These are phyloP conservation scores for Vanacampus margaritifer DNA, from an alignment of 2,113 vertebrate genomes.

Conservation along the genomic window DNA sequence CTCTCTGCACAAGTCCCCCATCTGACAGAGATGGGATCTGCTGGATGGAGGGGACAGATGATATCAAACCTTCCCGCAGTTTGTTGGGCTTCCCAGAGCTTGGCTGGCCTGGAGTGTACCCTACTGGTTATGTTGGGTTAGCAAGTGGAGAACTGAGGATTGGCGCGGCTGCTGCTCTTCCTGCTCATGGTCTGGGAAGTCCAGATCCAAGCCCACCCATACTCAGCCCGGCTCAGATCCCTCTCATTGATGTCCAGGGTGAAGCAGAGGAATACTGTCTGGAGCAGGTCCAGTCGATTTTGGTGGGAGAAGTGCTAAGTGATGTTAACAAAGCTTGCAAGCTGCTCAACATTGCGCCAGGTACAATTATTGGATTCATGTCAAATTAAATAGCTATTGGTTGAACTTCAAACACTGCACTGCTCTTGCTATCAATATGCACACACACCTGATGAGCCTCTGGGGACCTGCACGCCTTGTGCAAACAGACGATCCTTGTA, in stretches of 20 bases:
- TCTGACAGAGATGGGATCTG: slow-evolving; percentile 12
- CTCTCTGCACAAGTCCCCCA: slow-evolving; percentile 29
- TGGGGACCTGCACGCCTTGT: slow-evolving; percentile 24
- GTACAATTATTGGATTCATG: slow-evolving; percentile 51
- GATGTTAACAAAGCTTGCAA: slow-evolving; percentile 94
- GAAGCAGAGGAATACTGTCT: slow-evolving; percentile 83
- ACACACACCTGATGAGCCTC: neutral
- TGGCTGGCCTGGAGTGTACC: slow-evolving; percentile 72
- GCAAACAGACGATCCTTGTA: slow-evolving; percentile 42
- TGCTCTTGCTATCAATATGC: slow-evolving; percentile 3
- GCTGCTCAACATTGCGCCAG: slow-evolving; percentile 87
- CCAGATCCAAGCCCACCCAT: slow-evolving; percentile 77
- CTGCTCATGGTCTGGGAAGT: slow-evolving; percentile 53
- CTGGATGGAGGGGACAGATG: slow-evolving; percentile 64
- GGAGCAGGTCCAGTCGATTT: slow-evolving; percentile 91
- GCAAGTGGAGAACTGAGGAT: slow-evolving; percentile 61
- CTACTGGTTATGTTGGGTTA: slow-evolving; percentile 80
- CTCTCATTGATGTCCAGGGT: slow-evolving; percentile 59
- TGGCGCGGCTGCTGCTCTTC: slow-evolving; percentile 46
- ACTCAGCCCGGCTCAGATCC: slow-evolving; percentile 68
- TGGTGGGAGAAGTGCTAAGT: slow-evolving; percentile 89
- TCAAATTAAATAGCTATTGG: slow-evolving; percentile 3
- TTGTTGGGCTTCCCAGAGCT: slow-evolving; percentile 67
- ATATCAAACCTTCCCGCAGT: slow-evolving; percentile 57
- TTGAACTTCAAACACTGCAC: slow-evolving; percentile 3